Evolutionary conservation across 2,797 vertebrate genomes (phyloP).

Genomic region (Pangasius larnaudii): DNA sequence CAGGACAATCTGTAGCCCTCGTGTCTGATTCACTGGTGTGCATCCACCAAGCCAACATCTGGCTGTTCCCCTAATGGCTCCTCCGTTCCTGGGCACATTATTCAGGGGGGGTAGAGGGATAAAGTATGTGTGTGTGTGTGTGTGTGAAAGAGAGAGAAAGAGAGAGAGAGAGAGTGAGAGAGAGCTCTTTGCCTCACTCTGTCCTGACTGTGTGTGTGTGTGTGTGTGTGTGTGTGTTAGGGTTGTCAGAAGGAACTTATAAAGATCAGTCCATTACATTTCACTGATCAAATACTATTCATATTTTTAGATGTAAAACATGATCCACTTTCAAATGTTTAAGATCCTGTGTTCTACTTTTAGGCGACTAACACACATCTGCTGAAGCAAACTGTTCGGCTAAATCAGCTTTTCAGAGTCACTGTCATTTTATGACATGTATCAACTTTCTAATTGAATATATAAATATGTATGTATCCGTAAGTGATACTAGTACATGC

Average conservation of each 20-base stretch:
- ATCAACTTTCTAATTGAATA: neutral
- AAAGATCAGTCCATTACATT: neutral
- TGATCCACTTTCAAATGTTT: neutral
- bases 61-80: conserved; percentile 34
- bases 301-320: neutral
- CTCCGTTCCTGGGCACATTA: conserved; percentile 33
- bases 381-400: neutral
- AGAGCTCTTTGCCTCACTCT: neutral
- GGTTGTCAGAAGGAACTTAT: neutral
- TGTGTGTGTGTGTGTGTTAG: neutral
- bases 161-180: neutral
- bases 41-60: conserved; percentile 40
- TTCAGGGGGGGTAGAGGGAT: neutral
- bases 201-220: neutral
- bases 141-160: neutral
- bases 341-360: neutral
- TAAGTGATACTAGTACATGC: neutral
- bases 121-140: neutral
- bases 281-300: neutral
- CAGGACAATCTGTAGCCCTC: conserved; percentile 42
- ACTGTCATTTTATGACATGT: neutral
- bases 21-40: conserved; percentile 34
- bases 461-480: neutral
- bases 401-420: neutral
- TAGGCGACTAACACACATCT: neutral